Base-by-base conservation (phyloP, 1,140 invertebrate species). In the Zaprionus taronus region DNA sequence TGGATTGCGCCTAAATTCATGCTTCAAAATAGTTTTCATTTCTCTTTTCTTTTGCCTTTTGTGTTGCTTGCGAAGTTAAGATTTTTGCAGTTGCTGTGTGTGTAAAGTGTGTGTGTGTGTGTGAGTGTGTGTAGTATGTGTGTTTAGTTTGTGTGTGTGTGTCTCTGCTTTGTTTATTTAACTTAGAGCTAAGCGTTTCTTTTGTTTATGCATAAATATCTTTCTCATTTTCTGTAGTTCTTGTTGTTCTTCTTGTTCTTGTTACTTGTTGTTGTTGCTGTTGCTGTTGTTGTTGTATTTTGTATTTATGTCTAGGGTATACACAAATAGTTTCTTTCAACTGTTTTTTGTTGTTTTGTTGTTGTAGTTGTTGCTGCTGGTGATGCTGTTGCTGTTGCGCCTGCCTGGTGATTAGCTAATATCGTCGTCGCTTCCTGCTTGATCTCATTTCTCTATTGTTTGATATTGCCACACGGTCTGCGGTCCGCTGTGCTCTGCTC, bases 121-220 rank as follows among this genome's bases (percentile, higher is more conserved):
- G 26, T 56, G 51, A 66, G 17, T 51, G 22, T 63, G 36, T 61
- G 56, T 70, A 31, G 60, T 55, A 15, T 47, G 15, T 63, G 36
- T 61, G 51, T 67, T 36, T 68, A 63, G 69, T 74, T 66, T 62
- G 56, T 73, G 73, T 58, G 72, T 79, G 72, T 79, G 41, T 57
- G 51, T 57, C 14, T 83, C 69, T 83, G 62, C 36, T 71, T 67
- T 55, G 72, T 91, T 91, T 83, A 80, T 86, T 90, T 76, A 86
- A 91, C 82, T 91, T 90, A 90, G 76, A 91, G 67, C 89, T 80
- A 91, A 84, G 80, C 84, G 79, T 80, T 92, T 83, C 79, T 83
- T 86, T 81, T 92, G 77, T 86, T 83, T 86, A 91, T 86, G 80
- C 87, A 91, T 91, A 90, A 91, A 91, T 81, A 91, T 81, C 61